Evolutionary conservation across 2,888 invertebrate genomes (phyloP).

Genomic region (Tuta absoluta): DNA sequence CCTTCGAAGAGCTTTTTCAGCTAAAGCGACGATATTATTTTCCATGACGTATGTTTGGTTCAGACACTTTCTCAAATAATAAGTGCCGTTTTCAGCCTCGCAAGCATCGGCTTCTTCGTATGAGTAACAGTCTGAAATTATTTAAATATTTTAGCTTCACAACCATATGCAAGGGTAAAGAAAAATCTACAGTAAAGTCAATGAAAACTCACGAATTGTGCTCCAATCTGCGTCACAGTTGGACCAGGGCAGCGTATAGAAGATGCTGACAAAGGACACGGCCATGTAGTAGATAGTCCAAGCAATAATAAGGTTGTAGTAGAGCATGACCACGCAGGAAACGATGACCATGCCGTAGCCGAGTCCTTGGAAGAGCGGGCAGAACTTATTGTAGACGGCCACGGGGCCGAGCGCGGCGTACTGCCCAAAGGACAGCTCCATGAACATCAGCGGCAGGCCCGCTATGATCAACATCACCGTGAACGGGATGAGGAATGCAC

Average conservation of each 20-base stretch:
- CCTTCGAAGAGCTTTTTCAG: constrained; percentile 79
- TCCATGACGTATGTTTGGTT: constrained; percentile 79
- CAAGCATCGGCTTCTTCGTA: constrained; percentile 85
- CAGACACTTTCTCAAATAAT: constrained; percentile 82
- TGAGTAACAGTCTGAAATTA: constrained; percentile 83
- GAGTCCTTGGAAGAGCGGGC: constrained; percentile 87
- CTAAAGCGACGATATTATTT: constrained; percentile 79
- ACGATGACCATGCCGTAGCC: constrained; percentile 89
- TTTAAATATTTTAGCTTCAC: not conserved
- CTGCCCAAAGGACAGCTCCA: constrained; percentile 92
- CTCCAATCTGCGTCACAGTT: constrained; percentile 87
- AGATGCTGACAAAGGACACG: constrained; percentile 82
- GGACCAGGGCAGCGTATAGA: constrained; percentile 86
- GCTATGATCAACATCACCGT: constrained; percentile 89
- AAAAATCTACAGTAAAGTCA: constrained; percentile 10
- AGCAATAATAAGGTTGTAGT: constrained; percentile 88
- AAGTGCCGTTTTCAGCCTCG: constrained; percentile 82
- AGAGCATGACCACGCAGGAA: constrained; percentile 88
- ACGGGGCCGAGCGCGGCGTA: constrained; percentile 90
- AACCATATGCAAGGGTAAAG: not conserved
- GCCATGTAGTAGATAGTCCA: constrained; percentile 89
- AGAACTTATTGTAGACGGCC: constrained; percentile 90
- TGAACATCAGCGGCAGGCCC: constrained; percentile 90
- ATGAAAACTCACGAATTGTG: constrained; percentile 78
- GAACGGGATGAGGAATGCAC: constrained; percentile 92